Evolutionary conservation across 2,113 vertebrate species (phyloP).

Genomic region (Pygoscelis antarcticus): DNA sequence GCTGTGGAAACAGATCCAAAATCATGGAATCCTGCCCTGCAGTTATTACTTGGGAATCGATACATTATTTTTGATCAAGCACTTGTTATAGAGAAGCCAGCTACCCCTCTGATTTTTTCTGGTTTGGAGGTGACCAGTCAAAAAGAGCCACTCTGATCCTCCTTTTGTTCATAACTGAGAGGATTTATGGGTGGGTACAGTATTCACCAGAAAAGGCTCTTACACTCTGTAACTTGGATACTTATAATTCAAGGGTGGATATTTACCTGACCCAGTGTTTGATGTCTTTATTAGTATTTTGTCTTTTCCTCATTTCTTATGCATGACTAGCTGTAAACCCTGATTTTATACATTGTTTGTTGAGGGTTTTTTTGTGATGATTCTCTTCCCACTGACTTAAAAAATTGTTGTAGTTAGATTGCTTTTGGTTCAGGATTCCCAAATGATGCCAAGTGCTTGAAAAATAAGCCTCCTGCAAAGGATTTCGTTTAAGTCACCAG

Average conservation of each 20-base stretch:
- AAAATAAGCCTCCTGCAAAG: not conserved
- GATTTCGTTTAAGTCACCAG: not conserved
- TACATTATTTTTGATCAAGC: not conserved
- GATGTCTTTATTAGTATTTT: not conserved
- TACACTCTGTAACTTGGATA: not conserved
- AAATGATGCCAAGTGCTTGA: not conserved
- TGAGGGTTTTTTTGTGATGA: not conserved
- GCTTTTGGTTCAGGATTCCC: not conserved
- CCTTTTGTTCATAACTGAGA: not conserved
- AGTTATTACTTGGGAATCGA: accelerated
- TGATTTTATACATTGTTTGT: not conserved
- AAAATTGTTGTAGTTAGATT: not conserved
- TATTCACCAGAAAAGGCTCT: not conserved
- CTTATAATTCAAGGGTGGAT: not conserved
- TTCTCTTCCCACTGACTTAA: not conserved
- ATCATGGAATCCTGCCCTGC: not conserved
- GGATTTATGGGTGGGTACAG: not conserved
- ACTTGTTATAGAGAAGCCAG: not conserved
- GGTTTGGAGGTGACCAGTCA: not conserved
- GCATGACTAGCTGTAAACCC: not conserved
- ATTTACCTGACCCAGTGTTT: not conserved
- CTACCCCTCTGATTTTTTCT: not conserved
- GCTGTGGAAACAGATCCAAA: not conserved
- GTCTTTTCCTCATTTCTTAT: not conserved
- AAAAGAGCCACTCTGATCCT: not conserved